Percentiles rank a stretch among this genome's conserved stretches.
Conservation (phyloP, 64 coral and sea anemone species). For the Stichodactyla helianthus region DNA sequence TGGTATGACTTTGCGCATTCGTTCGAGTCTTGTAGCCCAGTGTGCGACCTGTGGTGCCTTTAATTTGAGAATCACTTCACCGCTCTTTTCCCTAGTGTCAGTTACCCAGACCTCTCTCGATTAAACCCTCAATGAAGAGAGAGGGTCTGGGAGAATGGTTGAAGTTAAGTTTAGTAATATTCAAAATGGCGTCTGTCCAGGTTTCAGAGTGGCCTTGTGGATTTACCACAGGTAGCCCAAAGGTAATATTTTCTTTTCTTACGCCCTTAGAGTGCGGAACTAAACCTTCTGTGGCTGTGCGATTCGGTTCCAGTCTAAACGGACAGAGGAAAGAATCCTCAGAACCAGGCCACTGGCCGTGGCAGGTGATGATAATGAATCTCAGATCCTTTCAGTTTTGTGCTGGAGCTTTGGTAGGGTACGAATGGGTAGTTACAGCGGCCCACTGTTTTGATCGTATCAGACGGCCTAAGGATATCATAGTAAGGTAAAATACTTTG, state of each 20-base stretch:
- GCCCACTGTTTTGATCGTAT: slow-evolving; percentile 30
- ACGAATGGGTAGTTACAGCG: slow-evolving; percentile 18
- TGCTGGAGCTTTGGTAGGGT: slow-evolving; percentile 15
- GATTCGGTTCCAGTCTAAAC: not conserved
- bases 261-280: not conserved
- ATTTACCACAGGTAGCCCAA: too few relatives aligned
- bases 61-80: too few relatives aligned
- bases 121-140: too few relatives aligned
- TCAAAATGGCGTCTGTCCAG: too few relatives aligned
- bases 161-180: too few relatives aligned
- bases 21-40: too few relatives aligned
- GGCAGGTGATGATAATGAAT: slow-evolving; percentile 29
- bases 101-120: too few relatives aligned
- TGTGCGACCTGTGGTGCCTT: too few relatives aligned
- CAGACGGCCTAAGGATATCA: not conserved
- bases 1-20: too few relatives aligned
- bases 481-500: slow-evolving; percentile 6
- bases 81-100: too few relatives aligned
- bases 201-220: too few relatives aligned
- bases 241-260: not conserved
- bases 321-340: not conserved
- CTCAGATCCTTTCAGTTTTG: not conserved
- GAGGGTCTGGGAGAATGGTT: too few relatives aligned
- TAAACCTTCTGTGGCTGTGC: not conserved
- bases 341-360: slow-evolving; percentile 38